Percentiles rank a stretch among this genome's conserved stretches.
Conservation (phyloP, 2,797 vertebrate species). For the Chelidonichthys spinosus region DNA sequence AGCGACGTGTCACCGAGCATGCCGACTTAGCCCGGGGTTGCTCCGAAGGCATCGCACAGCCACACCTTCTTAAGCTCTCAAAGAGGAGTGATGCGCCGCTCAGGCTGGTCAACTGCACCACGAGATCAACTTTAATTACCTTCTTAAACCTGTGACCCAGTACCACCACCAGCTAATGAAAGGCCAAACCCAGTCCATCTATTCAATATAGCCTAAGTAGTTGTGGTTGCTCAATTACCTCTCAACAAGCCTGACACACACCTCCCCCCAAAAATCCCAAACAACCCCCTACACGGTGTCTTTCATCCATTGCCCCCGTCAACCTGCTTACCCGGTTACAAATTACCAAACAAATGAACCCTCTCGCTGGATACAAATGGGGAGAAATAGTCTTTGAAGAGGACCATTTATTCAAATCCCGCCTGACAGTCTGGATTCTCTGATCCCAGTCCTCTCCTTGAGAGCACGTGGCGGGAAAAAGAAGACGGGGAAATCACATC, state of each 20-base stretch:
- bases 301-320: conserved; percentile 53
- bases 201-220: conserved; percentile 71
- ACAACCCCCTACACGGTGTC: conserved; percentile 25
- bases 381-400: conserved; percentile 81
- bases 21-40: conserved; percentile 58
- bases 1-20: conserved; percentile 67
- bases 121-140: conserved; percentile 2
- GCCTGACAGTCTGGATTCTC: conserved; percentile 69
- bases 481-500: conserved; percentile 58
- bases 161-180: conserved; percentile 63
- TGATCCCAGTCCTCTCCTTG: conserved; percentile 72
- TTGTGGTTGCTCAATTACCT: conserved; percentile 73
- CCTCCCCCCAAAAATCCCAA: conserved; percentile 53
- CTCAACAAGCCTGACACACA: conserved; percentile 55
- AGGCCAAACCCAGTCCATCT: conserved; percentile 67
- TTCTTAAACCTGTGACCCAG: conserved; percentile 31
- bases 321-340: conserved; percentile 60
- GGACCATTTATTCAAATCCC: conserved; percentile 81
- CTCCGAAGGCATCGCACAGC: conserved; percentile 49
- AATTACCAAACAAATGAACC: conserved; percentile 84
- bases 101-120: conserved; percentile 27
- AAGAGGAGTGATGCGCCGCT: conserved; percentile 21
- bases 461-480: conserved; percentile 48
- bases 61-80: conserved; percentile 48
- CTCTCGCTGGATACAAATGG: conserved; percentile 77